Conservation (phyloP, 2,113 vertebrate species). For the Coregonus clupeaformis region DNA sequence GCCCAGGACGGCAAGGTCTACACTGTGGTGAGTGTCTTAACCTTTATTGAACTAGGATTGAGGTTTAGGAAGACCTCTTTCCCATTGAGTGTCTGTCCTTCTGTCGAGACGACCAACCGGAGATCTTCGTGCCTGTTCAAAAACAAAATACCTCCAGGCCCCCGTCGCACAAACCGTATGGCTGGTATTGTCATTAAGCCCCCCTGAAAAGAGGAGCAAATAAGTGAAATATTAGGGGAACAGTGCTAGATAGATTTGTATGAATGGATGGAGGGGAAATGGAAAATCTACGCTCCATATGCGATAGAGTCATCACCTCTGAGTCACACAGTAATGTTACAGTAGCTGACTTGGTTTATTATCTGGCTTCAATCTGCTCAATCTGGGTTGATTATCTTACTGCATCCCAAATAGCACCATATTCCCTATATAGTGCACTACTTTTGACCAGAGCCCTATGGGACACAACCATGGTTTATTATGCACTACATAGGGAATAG, state of each 20-base stretch:
- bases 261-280: slow-evolving; percentile 49
- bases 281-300: slow-evolving; percentile 44
- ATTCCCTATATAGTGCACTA: too few relatives aligned
- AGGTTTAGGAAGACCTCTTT: background rate
- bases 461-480: too few relatives aligned
- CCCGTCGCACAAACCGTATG: slow-evolving; percentile 4
- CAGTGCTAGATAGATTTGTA: slow-evolving; percentile 28
- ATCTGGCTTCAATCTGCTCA: slow-evolving; percentile 1
- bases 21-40: slow-evolving; percentile 85
- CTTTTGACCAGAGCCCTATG: too few relatives aligned
- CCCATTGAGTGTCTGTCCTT: background rate
- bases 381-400: background rate
- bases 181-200: slow-evolving; percentile 60
- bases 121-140: background rate
- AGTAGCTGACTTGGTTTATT: background rate
- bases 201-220: slow-evolving; percentile 25
- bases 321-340: slow-evolving; percentile 40
- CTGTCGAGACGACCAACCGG: background rate
- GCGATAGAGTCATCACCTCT: slow-evolving; percentile 43
- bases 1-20: slow-evolving; percentile 81
- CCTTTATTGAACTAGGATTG: too few relatives aligned
- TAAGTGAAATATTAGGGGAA: slow-evolving; percentile 31
- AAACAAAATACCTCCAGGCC: slow-evolving; percentile 9
- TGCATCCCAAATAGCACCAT: too few relatives aligned
- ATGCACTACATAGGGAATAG: too few relatives aligned